Base-by-base conservation (phyloP, 2,797 vertebrate genomes). In the Okamejei kenojei region DNA sequence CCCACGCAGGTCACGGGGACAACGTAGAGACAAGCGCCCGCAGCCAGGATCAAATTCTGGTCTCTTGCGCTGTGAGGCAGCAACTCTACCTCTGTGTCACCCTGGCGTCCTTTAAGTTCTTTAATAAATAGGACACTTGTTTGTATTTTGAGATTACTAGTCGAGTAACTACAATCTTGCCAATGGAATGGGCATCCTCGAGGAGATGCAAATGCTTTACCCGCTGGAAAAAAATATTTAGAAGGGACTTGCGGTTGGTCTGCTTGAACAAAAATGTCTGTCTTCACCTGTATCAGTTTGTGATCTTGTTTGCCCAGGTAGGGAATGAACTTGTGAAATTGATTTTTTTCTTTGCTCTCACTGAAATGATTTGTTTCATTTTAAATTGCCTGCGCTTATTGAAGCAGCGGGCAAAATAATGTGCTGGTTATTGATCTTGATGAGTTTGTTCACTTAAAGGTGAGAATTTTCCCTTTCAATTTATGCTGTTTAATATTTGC, bases 401-500 rank as follows among this genome's bases (percentile, higher is more conserved):
- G 29, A 68, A 88, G 61, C 84, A 38, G n/a, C 32, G 58, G 82
- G 61, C 61, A 2, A 17, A 7, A 68, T 32, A 17, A n/a, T 35
- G 7, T 19, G 2, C 19, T 29, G 17, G 38, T 58, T 54, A 76
- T 29, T 1, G 6, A 93, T 15, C 32, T 68, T 91, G 65, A 65
- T 38, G 0, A 90, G 29, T 93, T 93, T 58, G 61, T 10, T 0
- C n/a, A 54, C 2, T 68, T 68, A 88, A 61, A 63, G 26, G 35
- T 8, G 21, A 35, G 15, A n/a, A 35, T 77, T 93, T 90, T 73
- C 19, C 38, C 29, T 15, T 93, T 17, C 23, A 29, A 65, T 7
- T 93, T 17, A 71, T 7, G 1, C 23, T 58, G 38, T 19, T 65
- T 74, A 93, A 81, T 93, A 4, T 95, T 19, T 93, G n/a, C 94